These are phyloP conservation scores for Eucidaris tribuloides DNA, from an alignment of 35 echinoderm and acorn worm genomes.

Conservation along the genomic window DNA sequence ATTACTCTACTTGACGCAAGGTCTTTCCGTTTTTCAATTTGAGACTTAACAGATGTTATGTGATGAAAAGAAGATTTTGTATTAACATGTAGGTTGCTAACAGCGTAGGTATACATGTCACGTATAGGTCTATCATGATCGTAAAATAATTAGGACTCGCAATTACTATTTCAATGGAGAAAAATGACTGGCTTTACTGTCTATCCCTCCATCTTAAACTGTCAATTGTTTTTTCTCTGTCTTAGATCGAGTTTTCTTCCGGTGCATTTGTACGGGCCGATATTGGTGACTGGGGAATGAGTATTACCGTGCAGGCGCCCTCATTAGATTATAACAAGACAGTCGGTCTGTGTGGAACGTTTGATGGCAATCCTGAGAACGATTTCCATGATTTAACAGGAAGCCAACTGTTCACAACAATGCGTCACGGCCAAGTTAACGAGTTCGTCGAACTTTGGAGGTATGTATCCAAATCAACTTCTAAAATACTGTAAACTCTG, in stretches of 20 bases:
- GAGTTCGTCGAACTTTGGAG: conserved; percentile 98
- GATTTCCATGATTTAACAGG: conserved; percentile 68
- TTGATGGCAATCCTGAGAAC: conserved; percentile 86
- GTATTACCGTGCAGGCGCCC: conserved; percentile 81
- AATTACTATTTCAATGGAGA: too few relatives aligned
- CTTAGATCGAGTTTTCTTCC: conserved; percentile 84
- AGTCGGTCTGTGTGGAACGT: conserved; percentile 84
- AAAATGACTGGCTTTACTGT: too few relatives aligned
- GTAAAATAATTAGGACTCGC: neutral
- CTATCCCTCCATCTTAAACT: too few relatives aligned
- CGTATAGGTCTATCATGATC: too few relatives aligned
- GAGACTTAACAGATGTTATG: too few relatives aligned
- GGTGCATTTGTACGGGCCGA: conserved; percentile 88
- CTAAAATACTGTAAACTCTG: too few relatives aligned
- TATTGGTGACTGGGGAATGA: conserved; percentile 96
- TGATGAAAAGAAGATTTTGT: too few relatives aligned
- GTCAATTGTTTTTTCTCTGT: conserved; percentile 7
- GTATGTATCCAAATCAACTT: too few relatives aligned
- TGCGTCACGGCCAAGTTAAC: conserved; percentile 56
- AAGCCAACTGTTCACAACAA: conserved; percentile 21
- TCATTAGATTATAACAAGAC: conserved; percentile 81
- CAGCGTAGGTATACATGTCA: too few relatives aligned
- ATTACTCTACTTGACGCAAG: too few relatives aligned
- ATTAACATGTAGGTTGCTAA: too few relatives aligned
- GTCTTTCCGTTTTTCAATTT: too few relatives aligned